phyloP scores from a whole-genome alignment of 1,140 invertebrate genomes.

The Musca domestica region DNA sequence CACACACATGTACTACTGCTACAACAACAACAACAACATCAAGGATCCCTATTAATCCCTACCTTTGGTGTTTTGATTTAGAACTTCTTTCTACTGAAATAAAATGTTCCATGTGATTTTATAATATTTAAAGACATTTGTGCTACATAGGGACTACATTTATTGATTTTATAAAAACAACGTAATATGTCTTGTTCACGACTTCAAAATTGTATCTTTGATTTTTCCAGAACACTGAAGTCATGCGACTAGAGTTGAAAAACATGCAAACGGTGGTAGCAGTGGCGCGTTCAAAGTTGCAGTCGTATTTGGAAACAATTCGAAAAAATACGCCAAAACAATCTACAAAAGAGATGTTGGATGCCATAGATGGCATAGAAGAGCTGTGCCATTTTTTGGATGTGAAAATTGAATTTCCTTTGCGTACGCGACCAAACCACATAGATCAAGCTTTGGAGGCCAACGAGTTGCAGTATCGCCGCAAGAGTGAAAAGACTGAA shows the following conservation, averaged over 20 bases:
- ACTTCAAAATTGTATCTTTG: neutral
- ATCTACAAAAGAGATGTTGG: constrained; percentile 42
- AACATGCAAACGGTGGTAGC: constrained; percentile 53
- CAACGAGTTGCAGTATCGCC: constrained; percentile 40
- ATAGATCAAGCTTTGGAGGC: constrained; percentile 51
- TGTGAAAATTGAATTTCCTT: constrained; percentile 42
- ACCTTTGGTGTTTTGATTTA: too few relatives aligned
- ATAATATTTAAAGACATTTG: too few relatives aligned
- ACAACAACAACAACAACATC: too few relatives aligned
- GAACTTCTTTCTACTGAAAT: too few relatives aligned
- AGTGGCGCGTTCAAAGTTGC: constrained; percentile 50
- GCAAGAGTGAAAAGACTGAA: constrained; percentile 7
- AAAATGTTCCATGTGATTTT: too few relatives aligned
- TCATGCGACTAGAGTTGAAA: constrained; percentile 51
- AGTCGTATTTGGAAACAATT: constrained; percentile 49
- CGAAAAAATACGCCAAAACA: constrained; percentile 42
- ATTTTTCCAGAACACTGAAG: constrained; percentile 47
- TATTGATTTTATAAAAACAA: too few relatives aligned
- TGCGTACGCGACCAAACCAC: constrained; percentile 35
- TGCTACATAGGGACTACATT: too few relatives aligned
- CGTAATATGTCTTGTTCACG: neutral
- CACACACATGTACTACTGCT: too few relatives aligned
- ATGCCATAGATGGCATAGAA: constrained; percentile 56
- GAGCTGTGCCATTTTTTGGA: constrained; percentile 52
- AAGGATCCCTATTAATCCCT: too few relatives aligned